Evolutionary conservation across 2,113 vertebrate genomes (phyloP).

Genomic region (Platycercus adscitus): DNA sequence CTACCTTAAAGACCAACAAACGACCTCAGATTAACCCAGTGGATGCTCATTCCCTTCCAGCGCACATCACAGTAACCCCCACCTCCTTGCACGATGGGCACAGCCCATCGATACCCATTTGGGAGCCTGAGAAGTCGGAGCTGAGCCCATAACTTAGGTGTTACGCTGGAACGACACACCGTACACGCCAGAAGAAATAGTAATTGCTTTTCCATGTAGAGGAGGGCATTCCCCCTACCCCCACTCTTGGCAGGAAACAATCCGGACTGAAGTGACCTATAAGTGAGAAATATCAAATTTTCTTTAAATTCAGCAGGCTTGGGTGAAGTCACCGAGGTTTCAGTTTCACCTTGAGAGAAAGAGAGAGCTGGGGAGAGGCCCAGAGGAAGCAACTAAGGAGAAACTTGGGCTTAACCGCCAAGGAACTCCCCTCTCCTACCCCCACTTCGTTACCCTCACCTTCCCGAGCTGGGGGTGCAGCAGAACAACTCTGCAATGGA

Average conservation of each 20-base stretch:
- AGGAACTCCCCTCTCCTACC: neutral
- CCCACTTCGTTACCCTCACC: neutral
- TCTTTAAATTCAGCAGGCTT: neutral
- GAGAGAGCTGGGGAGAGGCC: neutral
- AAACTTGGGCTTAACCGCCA: neutral
- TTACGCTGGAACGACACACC: neutral
- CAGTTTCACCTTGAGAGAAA: neutral
- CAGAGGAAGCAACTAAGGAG: neutral
- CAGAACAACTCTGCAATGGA: neutral
- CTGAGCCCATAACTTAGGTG: neutral
- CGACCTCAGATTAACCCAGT: rapidly evolving
- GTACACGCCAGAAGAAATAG: neutral
- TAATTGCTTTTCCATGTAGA: constrained; percentile 19
- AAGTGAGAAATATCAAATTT: constrained; percentile 55
- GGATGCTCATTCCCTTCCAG: too few species aligned
- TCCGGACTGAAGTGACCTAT: constrained; percentile 35
- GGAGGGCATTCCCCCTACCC: neutral
- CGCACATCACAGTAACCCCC: too few species aligned
- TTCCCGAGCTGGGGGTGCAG: neutral
- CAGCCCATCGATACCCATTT: neutral
- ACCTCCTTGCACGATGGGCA: rapidly evolving
- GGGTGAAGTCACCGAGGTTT: neutral
- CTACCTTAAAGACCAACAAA: neutral
- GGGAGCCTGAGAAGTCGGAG: neutral
- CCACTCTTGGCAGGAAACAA: constrained; percentile 2